Evolutionary conservation across 2,113 vertebrate genomes (phyloP).

Genomic region (Alces alces): DNA sequence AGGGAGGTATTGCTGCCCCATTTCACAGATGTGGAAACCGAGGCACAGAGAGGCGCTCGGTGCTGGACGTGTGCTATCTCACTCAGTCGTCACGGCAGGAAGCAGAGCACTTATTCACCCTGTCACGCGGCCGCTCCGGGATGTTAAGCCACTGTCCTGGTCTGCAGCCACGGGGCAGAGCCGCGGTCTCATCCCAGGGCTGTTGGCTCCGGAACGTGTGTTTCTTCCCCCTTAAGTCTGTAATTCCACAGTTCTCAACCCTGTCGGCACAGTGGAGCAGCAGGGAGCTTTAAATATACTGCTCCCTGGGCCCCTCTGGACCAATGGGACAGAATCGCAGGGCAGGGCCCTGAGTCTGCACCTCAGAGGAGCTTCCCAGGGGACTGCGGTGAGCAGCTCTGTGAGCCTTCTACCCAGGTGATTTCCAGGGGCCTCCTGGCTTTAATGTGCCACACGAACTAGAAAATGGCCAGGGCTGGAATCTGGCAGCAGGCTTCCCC

Average conservation of each 20-base stretch:
- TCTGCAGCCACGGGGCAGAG: background rate
- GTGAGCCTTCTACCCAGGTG: background rate
- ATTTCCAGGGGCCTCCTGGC: background rate
- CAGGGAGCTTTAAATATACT: background rate
- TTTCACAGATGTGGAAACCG: background rate
- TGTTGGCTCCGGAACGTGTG: background rate
- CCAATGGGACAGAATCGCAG: rapidly evolving
- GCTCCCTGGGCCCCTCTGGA: background rate
- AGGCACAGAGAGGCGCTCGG: background rate
- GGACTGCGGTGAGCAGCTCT: background rate
- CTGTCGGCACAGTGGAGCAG: background rate
- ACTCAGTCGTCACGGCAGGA: background rate
- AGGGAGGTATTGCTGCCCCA: background rate
- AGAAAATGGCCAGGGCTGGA: background rate
- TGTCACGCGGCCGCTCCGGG: rapidly evolving
- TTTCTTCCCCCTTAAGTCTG: background rate
- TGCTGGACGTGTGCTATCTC: background rate
- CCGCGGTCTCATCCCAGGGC: background rate
- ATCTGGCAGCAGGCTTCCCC: background rate
- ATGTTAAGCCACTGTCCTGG: background rate
- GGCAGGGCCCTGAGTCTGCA: background rate
- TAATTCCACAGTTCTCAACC: background rate
- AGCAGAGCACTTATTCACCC: rapidly evolving
- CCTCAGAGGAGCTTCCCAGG: background rate
- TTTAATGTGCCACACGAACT: background rate